Evolutionary conservation across 2,797 vertebrate species (phyloP).

Genomic region (Mareca strepera): DNA sequence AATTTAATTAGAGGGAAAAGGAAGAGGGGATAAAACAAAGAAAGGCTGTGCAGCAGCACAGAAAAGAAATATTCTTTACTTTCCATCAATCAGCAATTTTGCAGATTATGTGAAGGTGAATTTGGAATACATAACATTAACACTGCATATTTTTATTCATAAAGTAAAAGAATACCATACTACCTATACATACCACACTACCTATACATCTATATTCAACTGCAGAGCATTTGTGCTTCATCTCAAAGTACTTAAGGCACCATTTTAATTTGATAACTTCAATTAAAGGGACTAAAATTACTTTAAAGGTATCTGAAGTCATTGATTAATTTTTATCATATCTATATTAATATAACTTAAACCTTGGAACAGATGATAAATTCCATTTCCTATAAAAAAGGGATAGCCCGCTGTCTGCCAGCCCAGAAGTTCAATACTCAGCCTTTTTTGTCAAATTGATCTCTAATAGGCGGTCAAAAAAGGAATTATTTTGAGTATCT

Average conservation of each 20-base stretch:
- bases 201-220: neutral
- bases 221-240: neutral
- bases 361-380: neutral
- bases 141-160: neutral
- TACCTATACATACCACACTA: accelerated
- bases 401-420: neutral
- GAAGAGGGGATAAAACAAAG: no score
- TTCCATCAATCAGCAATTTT: no score
- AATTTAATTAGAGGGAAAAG: no score
- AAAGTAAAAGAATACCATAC: neutral
- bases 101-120: neutral
- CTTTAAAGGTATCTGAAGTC: neutral
- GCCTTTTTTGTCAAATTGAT: neutral
- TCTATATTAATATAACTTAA: neutral
- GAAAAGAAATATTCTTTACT: no score
- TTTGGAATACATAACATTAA: neutral
- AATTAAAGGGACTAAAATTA: neutral
- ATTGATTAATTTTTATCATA: neutral
- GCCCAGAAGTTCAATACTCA: neutral
- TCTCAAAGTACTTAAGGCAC: neutral
- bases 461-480: neutral
- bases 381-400: neutral
- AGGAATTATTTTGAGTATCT: neutral
- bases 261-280: neutral
- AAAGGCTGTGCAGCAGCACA: no score